Evolutionary conservation across 2,113 vertebrate species (phyloP).

Genomic region (Macroglossus sobrinus): DNA sequence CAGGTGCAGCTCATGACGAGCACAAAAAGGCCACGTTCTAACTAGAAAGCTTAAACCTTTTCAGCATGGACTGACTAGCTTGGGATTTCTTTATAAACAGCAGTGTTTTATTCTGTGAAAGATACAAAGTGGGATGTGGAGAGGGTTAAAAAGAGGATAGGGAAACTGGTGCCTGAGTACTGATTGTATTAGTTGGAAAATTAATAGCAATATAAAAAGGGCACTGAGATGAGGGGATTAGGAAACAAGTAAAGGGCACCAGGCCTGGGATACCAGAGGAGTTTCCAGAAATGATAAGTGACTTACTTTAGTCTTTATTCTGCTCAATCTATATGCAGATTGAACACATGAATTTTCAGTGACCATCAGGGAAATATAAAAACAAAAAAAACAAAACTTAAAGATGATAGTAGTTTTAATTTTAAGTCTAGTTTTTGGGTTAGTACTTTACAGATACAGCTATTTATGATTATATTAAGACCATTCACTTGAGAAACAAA

Average conservation of each 20-base stretch:
- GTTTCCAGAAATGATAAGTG: not conserved
- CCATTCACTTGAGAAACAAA: not conserved
- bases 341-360: not conserved
- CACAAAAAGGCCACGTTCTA: conserved; percentile 18
- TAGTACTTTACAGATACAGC: not conserved
- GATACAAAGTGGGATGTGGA: not conserved
- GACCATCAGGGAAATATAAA: not conserved
- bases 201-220: not conserved
- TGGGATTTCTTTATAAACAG: conserved; percentile 27
- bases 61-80: not conserved
- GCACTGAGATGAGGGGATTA: not conserved
- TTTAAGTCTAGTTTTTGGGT: not conserved
- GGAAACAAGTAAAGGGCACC: not conserved
- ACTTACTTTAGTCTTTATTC: not conserved
- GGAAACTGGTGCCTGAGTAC: not conserved
- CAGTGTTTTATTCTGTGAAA: conserved; percentile 4
- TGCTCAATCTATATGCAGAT: not conserved
- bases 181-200: not conserved
- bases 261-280: not conserved
- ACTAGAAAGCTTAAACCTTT: conserved; percentile 45
- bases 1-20: not conserved
- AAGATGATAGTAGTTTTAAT: not conserved
- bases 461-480: not conserved
- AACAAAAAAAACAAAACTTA: not conserved
- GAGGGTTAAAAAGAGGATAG: not conserved